Evolutionary conservation across 2,113 vertebrate genomes (phyloP), one percentile per base, ranked within the genome.

Genomic region (Tetrao urogallus): DNA sequence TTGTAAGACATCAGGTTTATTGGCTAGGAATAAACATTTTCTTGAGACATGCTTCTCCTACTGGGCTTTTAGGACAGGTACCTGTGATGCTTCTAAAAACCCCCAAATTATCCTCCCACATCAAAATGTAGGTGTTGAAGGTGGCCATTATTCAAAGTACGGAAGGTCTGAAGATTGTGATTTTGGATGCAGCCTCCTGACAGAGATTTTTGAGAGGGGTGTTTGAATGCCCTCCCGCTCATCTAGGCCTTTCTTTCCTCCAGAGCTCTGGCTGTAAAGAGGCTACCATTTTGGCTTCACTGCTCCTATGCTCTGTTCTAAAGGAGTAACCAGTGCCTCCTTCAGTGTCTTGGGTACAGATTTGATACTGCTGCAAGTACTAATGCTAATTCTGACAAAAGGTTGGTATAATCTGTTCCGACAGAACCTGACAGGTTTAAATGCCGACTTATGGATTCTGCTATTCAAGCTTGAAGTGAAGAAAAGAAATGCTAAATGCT

Each of bases 391-490:
- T 84, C 42, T 84, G 77, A 65, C 72, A 67, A 81, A 71, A 78
- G 14, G 32, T 36, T 81, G 32, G 32, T 65, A 13, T 84, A 81
- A 86, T 57, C 52, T 78, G 34, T 34, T 86, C 65, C 84, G 81
- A 81, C 81, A 86, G 61, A 86, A 82, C 11, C 13, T 87, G 60
- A 70, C 65, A 72, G 89, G 66, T 63, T 85, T 95, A 93, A 90
- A 82, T 76, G 54, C n/a, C 66, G 61, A 48, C 78, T 90, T 84
- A 65, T 40, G 54, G 34, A 82, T 84, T 86, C 58, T 72, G 50
- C 34, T 45, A 13, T 81, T 82, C 63, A 60, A 63, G n/a, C 71
- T 85, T 91, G 74, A 52, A 93, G 87, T 67, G 47, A 71, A 84
- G 64, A 81, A 45, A 81, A n/a, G 8, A 95, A 86, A 65, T 84